phyloP scores from a whole-genome alignment of 2,797 vertebrate genomes.

The Pitangus sulphuratus region DNA sequence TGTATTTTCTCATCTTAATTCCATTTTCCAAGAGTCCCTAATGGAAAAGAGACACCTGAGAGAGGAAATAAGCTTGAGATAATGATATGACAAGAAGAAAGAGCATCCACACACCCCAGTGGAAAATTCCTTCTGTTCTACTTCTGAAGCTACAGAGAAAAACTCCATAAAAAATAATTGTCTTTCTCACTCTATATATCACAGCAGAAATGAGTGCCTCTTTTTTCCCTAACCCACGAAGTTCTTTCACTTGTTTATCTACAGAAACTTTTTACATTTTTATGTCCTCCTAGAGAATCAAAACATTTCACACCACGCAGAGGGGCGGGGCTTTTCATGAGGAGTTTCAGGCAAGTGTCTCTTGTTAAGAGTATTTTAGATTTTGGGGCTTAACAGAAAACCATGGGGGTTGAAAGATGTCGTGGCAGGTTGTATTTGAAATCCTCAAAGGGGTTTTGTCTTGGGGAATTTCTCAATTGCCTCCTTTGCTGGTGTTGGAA shows the following conservation, averaged over 20 bases:
- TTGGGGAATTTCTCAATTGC: not conserved
- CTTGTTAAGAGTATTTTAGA: not conserved
- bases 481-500: not conserved
- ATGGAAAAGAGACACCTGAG: not conserved
- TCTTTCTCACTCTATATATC: not conserved
- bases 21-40: not conserved
- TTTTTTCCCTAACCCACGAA: not conserved
- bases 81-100: not conserved
- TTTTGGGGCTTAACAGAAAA: not conserved
- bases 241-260: not conserved
- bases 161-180: not conserved
- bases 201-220: not conserved
- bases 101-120: not conserved
- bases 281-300: not conserved
- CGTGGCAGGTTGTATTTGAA: not conserved
- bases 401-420: fast-evolving
- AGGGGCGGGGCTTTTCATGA: fast-evolving
- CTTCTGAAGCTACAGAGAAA: not conserved
- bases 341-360: not conserved
- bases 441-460: not conserved
- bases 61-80: not conserved
- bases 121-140: not conserved
- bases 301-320: not conserved
- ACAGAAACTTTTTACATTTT: not conserved
- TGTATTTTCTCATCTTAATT: not conserved